A percentile compares a stretch with the other conserved stretches of the same genome.
Evolutionary conservation across 2,888 invertebrate species (phyloP).

Genomic region (Nemoura dubitans): DNA sequence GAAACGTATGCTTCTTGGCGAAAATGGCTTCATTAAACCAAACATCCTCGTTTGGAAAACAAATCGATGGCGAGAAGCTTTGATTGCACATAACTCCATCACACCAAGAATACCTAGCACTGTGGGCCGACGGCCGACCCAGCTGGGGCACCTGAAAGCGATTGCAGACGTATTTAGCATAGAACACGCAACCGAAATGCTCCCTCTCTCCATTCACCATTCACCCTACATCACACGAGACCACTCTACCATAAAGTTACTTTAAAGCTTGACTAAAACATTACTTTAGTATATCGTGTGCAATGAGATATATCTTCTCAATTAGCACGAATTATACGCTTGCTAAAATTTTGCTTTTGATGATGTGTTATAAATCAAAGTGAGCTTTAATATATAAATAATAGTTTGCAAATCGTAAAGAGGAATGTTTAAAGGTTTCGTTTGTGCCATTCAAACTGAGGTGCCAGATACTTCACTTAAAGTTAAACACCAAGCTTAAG

Average conservation of each 20-base stretch:
- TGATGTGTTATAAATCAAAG: neutral
- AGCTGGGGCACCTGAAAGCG: neutral
- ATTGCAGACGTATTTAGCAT: neutral
- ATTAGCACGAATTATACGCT: neutral
- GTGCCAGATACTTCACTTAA: neutral
- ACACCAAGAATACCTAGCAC: neutral
- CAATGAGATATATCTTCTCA: neutral
- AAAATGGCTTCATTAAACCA: neutral
- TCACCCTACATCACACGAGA: neutral
- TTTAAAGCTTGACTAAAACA: neutral
- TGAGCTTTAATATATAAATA: neutral
- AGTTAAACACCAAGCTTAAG: too few species aligned
- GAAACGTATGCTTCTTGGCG: neutral
- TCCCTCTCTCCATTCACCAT: neutral
- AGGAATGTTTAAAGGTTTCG: neutral
- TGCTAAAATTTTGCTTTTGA: neutral
- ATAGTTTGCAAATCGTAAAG: neutral
- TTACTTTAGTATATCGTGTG: neutral
- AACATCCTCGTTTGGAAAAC: neutral
- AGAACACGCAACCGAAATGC: neutral
- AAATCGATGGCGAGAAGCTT: neutral
- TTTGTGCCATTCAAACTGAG: neutral
- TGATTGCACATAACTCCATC: conserved; percentile 1
- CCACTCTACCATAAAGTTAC: neutral
- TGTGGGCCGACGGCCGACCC: neutral